phyloP scores from a whole-genome alignment of 30 jellyfish, hydroid and myxozoan genomes.

The Pelagia noctiluca region DNA sequence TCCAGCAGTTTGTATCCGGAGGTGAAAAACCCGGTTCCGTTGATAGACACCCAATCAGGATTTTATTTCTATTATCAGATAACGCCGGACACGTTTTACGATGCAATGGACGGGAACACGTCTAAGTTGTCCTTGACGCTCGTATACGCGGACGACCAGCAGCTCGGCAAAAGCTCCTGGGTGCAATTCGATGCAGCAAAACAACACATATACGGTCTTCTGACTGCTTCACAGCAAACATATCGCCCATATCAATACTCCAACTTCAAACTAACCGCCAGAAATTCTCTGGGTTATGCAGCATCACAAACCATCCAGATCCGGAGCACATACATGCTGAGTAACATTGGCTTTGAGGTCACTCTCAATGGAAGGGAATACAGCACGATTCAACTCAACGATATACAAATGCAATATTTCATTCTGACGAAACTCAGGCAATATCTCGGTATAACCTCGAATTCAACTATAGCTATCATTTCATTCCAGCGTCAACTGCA shows the following conservation, averaged over 20 bases:
- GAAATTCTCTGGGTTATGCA: constrained; percentile 60
- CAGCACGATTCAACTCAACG: constrained; percentile 45
- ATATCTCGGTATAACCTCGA: constrained; percentile 27
- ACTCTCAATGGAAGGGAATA: constrained; percentile 67
- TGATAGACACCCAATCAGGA: constrained; percentile 45
- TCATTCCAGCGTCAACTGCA: constrained; percentile 40
- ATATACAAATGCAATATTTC: constrained; percentile 31
- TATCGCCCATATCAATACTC: constrained; percentile 36
- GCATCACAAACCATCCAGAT: constrained; percentile 42
- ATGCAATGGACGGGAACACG: constrained; percentile 80
- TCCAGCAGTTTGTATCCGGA: constrained; percentile 60
- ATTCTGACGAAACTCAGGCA: constrained; percentile 30
- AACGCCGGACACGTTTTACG: constrained; percentile 79
- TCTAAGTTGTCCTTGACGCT: constrained; percentile 44
- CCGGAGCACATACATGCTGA: constrained; percentile 9
- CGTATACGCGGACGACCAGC: constrained; percentile 25
- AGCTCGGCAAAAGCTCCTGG: constrained; percentile 47
- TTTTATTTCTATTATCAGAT: constrained; percentile 43
- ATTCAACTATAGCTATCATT: constrained; percentile 51
- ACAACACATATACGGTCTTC: constrained; percentile 60
- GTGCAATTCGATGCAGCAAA: constrained; percentile 58
- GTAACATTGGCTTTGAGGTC: constrained; percentile 31
- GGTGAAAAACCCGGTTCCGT: constrained; percentile 12
- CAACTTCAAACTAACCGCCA: constrained; percentile 61
- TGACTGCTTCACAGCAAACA: constrained; percentile 48